Evolutionary conservation across 2,888 invertebrate genomes (phyloP), one percentile per base, ranked within the genome.

Genomic region (Meandrusa payeni): DNA sequence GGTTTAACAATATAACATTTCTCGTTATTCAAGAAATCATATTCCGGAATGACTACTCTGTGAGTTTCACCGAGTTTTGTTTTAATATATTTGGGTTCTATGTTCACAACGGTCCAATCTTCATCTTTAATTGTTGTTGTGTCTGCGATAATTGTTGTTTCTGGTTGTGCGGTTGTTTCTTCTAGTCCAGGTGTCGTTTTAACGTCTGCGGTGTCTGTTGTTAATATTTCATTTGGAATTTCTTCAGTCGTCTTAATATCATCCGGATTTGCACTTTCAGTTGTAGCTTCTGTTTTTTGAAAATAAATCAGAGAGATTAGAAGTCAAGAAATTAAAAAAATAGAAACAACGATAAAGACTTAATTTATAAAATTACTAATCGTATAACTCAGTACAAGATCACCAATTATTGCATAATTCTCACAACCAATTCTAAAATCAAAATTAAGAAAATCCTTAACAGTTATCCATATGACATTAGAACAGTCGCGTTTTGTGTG

Each of bases 1-100:
- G 80, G 78, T 2, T 69, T 68, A 15, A 60, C 48, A 24, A 83
- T 32, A 23, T 64, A 65, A 46, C 83, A 83, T 40, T 60, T 67
- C 40, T 76, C 66, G n/a, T 47, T 54, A n/a, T 36, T 23, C 10
- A 51, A 20, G 24, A 57, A 55, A 1, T 13, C 5, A 5, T 20
- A 39, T 1, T 42, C 39, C 1, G 29, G 15, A 17, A 75, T 71
- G 1, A 39, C 47, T n/a, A 78, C 10, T 1, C 20, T 52, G 26
- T 70, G 65, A 0, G 20, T 54, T 1, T 41, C 28, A 2, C 57
- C 57, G 2, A 61, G 12, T 17, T 29, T 28, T 1, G 55, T 51
- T 20, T 32, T 22, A 29, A 57, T 42, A 9, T 42, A 7, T 34
- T 37, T 10, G 3, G 41, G 7, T 1, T 38, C 38, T 15, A 55